phyloP scores from a whole-genome alignment of 2,888 invertebrate species.

The Drosophila neutralis region DNA sequence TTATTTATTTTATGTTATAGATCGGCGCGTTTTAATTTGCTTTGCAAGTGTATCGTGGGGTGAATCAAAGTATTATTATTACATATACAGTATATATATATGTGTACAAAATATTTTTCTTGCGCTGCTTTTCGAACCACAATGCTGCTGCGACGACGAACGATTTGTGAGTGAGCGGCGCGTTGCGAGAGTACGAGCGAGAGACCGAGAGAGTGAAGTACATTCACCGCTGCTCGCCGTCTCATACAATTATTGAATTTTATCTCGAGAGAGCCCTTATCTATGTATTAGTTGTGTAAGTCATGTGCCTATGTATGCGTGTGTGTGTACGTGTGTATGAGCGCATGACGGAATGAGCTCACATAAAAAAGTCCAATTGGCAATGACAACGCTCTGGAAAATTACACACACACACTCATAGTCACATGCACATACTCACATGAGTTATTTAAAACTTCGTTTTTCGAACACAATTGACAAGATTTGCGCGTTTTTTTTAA shows the following conservation, averaged over 20 bases:
- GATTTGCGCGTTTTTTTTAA: conserved; percentile 40
- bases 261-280: conserved; percentile 51
- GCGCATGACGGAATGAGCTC: conserved; percentile 72
- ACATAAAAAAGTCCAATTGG: conserved; percentile 69
- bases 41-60: conserved; percentile 31
- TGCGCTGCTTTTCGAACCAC: conserved; percentile 74
- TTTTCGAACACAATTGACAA: conserved; percentile 42
- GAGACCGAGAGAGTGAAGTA: conserved; percentile 37
- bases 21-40: conserved; percentile 72
- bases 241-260: conserved; percentile 63
- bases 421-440: conserved; percentile 53
- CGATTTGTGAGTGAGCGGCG: conserved; percentile 67
- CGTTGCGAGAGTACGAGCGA: conserved; percentile 25
- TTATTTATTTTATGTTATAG: conserved; percentile 65
- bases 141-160: conserved; percentile 77
- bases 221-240: conserved; percentile 31
- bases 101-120: conserved; percentile 55
- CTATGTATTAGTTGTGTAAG: conserved; percentile 35
- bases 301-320: conserved; percentile 55
- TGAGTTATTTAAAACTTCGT: conserved; percentile 53
- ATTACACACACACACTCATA: conserved; percentile 51
- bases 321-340: conserved; percentile 50
- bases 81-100: conserved; percentile 68
- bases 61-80: conserved; percentile 76
- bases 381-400: conserved; percentile 72